These are phyloP conservation scores for Heliconius melpomene DNA, from an alignment of 1,140 invertebrate species.

Conservation along the genomic window DNA sequence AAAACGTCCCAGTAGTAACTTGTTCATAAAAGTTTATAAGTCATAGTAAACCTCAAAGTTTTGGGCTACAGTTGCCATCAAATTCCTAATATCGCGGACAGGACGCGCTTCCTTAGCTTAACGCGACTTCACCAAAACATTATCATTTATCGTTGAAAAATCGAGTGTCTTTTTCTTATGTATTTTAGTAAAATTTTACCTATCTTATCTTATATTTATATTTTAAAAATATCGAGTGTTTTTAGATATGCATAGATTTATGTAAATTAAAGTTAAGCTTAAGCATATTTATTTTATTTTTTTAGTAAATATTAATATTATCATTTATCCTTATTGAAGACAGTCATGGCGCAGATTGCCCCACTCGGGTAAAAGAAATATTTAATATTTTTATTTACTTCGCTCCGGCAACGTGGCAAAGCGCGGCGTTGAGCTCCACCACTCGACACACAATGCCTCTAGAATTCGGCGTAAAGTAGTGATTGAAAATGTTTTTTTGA, in stretches of 20 bases:
- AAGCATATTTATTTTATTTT: not conserved
- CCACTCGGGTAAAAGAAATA: no score
- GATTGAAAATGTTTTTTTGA: no score
- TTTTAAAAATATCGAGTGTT: not conserved
- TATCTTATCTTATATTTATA: no score
- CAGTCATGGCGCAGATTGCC: no score
- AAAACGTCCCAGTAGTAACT: not conserved
- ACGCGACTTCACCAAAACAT: not conserved
- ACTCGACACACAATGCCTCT: no score
- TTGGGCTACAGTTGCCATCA: not conserved
- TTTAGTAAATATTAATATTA: no score
- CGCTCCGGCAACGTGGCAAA: no score
- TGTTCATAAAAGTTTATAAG: slow-evolving; percentile 12
- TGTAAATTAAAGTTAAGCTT: not conserved
- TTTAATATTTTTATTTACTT: no score
- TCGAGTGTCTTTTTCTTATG: not conserved
- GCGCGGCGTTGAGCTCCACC: no score
- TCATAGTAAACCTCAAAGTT: slow-evolving; percentile 10
- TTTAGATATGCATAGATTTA: not conserved
- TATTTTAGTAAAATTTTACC: not conserved
- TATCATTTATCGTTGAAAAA: not conserved
- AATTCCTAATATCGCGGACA: not conserved
- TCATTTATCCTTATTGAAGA: no score
- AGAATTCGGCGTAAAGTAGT: no score
- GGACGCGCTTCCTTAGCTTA: not conserved